Percentiles rank a stretch among this genome's conserved stretches.
phyloP scores from a whole-genome alignment of 30 jellyfish, hydroid and myxozoan genomes.

The Aurelia sp. region DNA sequence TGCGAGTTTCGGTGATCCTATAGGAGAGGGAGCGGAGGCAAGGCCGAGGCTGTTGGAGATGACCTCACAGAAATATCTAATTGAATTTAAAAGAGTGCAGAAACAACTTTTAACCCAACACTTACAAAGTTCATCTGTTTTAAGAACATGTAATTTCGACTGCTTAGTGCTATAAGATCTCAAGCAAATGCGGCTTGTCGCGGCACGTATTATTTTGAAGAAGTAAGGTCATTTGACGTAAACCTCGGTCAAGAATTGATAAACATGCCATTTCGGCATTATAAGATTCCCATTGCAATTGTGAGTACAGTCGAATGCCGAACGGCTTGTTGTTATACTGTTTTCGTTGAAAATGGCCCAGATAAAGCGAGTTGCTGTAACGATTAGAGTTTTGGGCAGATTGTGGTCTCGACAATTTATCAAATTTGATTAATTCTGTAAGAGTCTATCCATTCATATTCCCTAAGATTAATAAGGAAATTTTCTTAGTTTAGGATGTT shows the following conservation, averaged over 20 bases:
- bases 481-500: neutral
- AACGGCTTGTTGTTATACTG: neutral
- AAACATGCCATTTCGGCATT: slow-evolving; percentile 31
- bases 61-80: too few relatives aligned
- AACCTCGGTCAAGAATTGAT: neutral
- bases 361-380: slow-evolving; percentile 8
- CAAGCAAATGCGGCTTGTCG: too few relatives aligned
- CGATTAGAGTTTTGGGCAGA: slow-evolving; percentile 35
- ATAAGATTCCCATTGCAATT: slow-evolving; percentile 18
- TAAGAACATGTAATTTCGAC: too few relatives aligned
- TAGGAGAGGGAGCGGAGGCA: too few relatives aligned
- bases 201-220: too few relatives aligned
- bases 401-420: slow-evolving; percentile 44
- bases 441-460: slow-evolving; percentile 10
- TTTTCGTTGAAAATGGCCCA: neutral
- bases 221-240: too few relatives aligned
- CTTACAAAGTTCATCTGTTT: too few relatives aligned
- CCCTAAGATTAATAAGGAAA: neutral
- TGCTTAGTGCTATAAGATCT: too few relatives aligned
- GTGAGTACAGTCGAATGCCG: slow-evolving; percentile 13
- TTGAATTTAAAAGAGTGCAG: too few relatives aligned
- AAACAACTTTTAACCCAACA: too few relatives aligned
- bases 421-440: slow-evolving; percentile 25
- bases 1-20: too few relatives aligned
- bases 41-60: too few relatives aligned